phyloP scores from a whole-genome alignment of 1,140 invertebrate genomes.

The Sarcophaga bullata region DNA sequence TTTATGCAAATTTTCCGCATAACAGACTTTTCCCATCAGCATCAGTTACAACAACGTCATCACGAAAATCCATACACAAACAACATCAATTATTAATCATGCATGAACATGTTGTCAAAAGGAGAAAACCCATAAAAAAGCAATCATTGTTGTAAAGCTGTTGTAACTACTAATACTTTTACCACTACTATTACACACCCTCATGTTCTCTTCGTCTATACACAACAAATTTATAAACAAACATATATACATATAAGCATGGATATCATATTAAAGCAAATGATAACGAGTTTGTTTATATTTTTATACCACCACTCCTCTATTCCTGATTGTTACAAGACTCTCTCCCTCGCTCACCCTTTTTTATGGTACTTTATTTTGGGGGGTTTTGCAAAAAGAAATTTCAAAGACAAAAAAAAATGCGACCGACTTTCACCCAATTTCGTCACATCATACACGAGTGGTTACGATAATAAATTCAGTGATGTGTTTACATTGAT shows the following conservation, averaged over 20 bases:
- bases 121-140: not conserved
- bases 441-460: not conserved
- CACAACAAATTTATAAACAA: too few species aligned
- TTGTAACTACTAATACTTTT: not conserved
- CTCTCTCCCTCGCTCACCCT: not conserved
- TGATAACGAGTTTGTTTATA: not conserved
- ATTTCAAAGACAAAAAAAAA: not conserved
- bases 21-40: slow-evolving; percentile 5
- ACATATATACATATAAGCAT: not conserved
- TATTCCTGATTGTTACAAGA: not conserved
- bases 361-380: not conserved
- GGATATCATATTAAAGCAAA: not conserved
- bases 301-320: not conserved
- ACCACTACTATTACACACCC: not conserved
- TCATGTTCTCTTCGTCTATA: not conserved
- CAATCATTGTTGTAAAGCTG: not conserved
- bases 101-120: not conserved
- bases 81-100: not conserved
- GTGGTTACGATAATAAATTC: not conserved
- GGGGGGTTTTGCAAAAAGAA: too few species aligned
- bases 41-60: not conserved
- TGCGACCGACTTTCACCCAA: not conserved
- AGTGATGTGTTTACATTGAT: slow-evolving; percentile 12
- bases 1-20: slow-evolving; percentile 15
- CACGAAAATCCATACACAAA: not conserved